These are phyloP conservation scores for Cricetomys ansorgei DNA, from an alignment of 2,113 vertebrate species.

Conservation along the genomic window DNA sequence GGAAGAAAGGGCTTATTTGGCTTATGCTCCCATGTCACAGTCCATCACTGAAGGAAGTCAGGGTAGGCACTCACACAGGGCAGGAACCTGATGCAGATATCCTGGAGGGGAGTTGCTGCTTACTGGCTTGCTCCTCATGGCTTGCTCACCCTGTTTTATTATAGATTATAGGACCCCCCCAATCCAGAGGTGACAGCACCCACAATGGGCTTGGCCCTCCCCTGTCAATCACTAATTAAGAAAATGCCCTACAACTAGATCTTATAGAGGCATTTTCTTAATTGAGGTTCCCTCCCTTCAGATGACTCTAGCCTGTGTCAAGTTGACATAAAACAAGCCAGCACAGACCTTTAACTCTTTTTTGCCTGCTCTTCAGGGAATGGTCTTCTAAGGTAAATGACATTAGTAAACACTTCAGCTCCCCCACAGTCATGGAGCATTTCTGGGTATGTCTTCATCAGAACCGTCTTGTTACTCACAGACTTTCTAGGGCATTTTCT, in stretches of 20 bases:
- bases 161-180: neutral
- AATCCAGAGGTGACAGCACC: neutral
- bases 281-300: neutral
- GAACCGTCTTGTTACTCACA: neutral
- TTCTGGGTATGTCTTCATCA: neutral
- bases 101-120: neutral
- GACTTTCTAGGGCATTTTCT: neutral
- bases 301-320: neutral
- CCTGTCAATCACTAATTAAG: neutral
- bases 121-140: neutral
- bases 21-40: neutral
- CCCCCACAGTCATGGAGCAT: neutral
- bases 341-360: too few relatives aligned
- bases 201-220: neutral
- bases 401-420: neutral
- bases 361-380: constrained; percentile 24
- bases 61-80: neutral
- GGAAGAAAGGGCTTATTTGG: neutral
- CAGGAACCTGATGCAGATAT: neutral
- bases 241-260: neutral
- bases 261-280: neutral
- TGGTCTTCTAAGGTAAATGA: constrained; percentile 13
- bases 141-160: neutral
- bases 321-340: too few relatives aligned
- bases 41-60: neutral